Evolutionary conservation across 2,888 invertebrate genomes (phyloP).

Genomic region (Andrena minutula): DNA sequence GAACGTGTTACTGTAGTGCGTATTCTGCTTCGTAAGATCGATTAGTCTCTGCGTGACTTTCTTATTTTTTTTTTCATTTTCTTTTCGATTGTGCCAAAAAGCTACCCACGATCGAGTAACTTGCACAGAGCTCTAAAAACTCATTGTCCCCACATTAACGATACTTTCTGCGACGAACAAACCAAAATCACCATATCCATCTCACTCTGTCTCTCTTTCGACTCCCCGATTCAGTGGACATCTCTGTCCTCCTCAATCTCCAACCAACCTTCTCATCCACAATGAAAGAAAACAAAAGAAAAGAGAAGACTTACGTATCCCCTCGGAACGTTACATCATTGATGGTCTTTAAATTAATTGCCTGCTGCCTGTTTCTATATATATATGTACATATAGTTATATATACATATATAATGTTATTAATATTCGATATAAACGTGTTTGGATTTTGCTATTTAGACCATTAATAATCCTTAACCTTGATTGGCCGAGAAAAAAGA

Average conservation of each 20-base stretch:
- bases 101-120: conserved; percentile 46
- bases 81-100: conserved; percentile 51
- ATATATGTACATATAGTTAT: conserved; percentile 27
- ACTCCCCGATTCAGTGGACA: conserved; percentile 48
- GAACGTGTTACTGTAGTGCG: conserved; percentile 63
- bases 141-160: conserved; percentile 39
- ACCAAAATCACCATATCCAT: conserved; percentile 56
- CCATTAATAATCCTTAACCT: conserved; percentile 70
- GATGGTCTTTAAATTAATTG: conserved; percentile 81
- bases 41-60: conserved; percentile 62
- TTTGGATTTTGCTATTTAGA: conserved; percentile 74
- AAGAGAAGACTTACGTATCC: conserved; percentile 62
- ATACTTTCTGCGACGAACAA: conserved; percentile 54
- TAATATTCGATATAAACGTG: conserved; percentile 73
- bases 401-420: conserved; percentile 64
- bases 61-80: conserved; percentile 25
- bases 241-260: conserved; percentile 50
- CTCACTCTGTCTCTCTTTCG: conserved; percentile 57
- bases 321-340: conserved; percentile 75
- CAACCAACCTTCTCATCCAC: conserved; percentile 32
- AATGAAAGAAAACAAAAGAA: conserved; percentile 45
- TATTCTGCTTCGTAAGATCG: conserved; percentile 64
- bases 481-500: conserved; percentile 71
- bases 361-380: conserved; percentile 82
- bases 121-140: conserved; percentile 50